Base-by-base conservation (phyloP, 1,140 invertebrate genomes). In the Asobara japonica region DNA sequence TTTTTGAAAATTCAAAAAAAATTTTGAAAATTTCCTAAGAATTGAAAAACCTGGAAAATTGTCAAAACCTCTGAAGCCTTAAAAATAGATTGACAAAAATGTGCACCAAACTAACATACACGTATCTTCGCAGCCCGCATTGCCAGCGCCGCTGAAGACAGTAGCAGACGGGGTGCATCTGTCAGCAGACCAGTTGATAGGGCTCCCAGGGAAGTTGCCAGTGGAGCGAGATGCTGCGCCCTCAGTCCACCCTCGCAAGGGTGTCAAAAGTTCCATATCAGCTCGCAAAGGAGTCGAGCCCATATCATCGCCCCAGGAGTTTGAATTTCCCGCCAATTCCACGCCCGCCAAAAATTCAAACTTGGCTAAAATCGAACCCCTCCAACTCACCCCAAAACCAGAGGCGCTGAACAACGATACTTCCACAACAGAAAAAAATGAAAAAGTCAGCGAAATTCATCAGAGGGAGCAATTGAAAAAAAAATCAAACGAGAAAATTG, bases 161-260 rank as follows among this genome's bases (percentile, higher is more conserved):
- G 13, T 48, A 18, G 33, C 48, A 0, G 65, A 69, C 33, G 41
- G 56, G 33, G 30, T 72, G 2, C 29, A 65, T 13, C 7, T 62
- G 29, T 18, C 61, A 10, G 7, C n/a, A 10, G 30, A 65, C 8
- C 33, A 66, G 5, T 51, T 31, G 11, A 18, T 41, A 7, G 20
- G 18, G 6, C 29, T 56, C 30, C 25, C 30, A 27, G 38, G 56
- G 11, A 76, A 66, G 51, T 29, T 69, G 6, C 45, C 66, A 7
- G 73, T 71, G 10, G 70, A 66, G 20, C 65, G 73, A 25, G 60
- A 76, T 18, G 30, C 72, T 1, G 20, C 2, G 22, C 51, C 51
- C 10, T 73, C 60, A 10, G 69, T 66, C 20, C 64, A 67, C 3
- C 18, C 29, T 4, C 77, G 60, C n/a, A 81, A 80, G 16, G 72